phyloP scores from a whole-genome alignment of 1,140 invertebrate species.

The Meloidogyne hapla region DNA sequence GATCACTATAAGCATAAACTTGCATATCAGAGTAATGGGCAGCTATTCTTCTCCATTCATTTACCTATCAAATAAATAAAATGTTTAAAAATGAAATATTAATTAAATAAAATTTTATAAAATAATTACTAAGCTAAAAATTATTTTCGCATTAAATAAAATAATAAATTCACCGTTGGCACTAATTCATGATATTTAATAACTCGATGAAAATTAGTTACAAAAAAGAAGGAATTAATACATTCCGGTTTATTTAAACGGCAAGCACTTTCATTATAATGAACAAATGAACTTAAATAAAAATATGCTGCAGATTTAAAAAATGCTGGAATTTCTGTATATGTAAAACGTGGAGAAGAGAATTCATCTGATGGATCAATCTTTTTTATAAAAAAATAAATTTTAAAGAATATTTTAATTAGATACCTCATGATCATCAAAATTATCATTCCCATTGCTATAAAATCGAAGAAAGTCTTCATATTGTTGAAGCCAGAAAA shows the following conservation, averaged over 20 bases:
- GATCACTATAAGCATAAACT: slow-evolving; percentile 62
- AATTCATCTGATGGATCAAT: slow-evolving; percentile 16
- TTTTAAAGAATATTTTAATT: background rate
- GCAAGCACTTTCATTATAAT: slow-evolving; percentile 57
- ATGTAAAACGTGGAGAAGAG: slow-evolving; percentile 38
- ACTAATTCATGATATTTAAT: slow-evolving; percentile 63
- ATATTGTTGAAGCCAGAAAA: slow-evolving; percentile 61
- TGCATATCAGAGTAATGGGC: slow-evolving; percentile 52
- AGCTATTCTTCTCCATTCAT: slow-evolving; percentile 57
- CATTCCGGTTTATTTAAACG: slow-evolving; percentile 50
- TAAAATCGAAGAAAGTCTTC: slow-evolving; percentile 61
- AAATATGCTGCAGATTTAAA: slow-evolving; percentile 61
- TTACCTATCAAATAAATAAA: slow-evolving; percentile 38
- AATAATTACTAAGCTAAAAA: too few species aligned
- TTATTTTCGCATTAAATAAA: too few species aligned
- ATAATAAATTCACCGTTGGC: slow-evolving; percentile 47
- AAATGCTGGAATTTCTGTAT: slow-evolving; percentile 60
- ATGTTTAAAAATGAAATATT: too few species aligned
- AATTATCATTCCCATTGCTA: slow-evolving; percentile 48
- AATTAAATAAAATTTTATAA: too few species aligned
- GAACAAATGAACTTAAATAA: slow-evolving; percentile 60
- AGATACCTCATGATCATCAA: slow-evolving; percentile 21
- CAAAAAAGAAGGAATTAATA: slow-evolving; percentile 59
- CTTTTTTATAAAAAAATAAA: slow-evolving; percentile 13
- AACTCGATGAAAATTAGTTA: slow-evolving; percentile 60